phyloP scores from a whole-genome alignment of 2,888 invertebrate species.

The Brenthis ino region DNA sequence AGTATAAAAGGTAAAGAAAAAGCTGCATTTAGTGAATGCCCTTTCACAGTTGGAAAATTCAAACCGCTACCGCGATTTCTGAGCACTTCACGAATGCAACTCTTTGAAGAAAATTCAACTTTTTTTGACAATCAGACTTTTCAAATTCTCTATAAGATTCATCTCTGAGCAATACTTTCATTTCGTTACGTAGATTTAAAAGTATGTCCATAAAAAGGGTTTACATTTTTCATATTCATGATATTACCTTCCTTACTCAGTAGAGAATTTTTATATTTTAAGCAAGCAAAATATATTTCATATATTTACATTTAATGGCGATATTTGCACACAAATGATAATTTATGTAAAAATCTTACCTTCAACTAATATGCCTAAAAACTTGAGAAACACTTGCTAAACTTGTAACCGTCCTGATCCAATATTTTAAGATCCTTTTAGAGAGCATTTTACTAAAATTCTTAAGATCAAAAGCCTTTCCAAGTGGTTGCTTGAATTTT shows the following conservation, averaged over 20 bases:
- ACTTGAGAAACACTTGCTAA: slow-evolving; percentile 49
- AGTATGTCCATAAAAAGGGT: slow-evolving; percentile 39
- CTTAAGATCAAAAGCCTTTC: slow-evolving; percentile 72
- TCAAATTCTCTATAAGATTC: slow-evolving; percentile 38
- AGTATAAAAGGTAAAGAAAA: slow-evolving; percentile 75
- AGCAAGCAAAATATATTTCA: neutral
- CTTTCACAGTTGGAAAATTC: slow-evolving; percentile 73
- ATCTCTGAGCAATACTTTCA: slow-evolving; percentile 35
- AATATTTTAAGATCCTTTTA: slow-evolving; percentile 53
- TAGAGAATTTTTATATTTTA: too few relatives aligned
- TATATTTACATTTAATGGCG: neutral
- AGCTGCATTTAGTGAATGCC: slow-evolving; percentile 79
- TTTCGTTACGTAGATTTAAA: slow-evolving; percentile 44
- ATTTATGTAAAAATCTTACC: slow-evolving; percentile 5
- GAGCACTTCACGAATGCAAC: slow-evolving; percentile 52
- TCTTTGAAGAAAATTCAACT: slow-evolving; percentile 63
- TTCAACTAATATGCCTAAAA: slow-evolving; percentile 43
- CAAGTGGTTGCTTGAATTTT: slow-evolving; percentile 72
- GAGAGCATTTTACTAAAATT: slow-evolving; percentile 62
- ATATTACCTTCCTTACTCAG: slow-evolving; percentile 10
- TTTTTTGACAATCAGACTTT: slow-evolving; percentile 75
- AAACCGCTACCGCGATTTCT: slow-evolving; percentile 66
- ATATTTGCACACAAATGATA: neutral
- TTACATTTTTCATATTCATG: slow-evolving; percentile 17
- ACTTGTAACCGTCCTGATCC: slow-evolving; percentile 49